Percentiles rank a stretch among this genome's conserved stretches.
These are phyloP conservation scores for Sarcophaga bullata DNA, from an alignment of 1,140 invertebrate species.

Conservation along the genomic window DNA sequence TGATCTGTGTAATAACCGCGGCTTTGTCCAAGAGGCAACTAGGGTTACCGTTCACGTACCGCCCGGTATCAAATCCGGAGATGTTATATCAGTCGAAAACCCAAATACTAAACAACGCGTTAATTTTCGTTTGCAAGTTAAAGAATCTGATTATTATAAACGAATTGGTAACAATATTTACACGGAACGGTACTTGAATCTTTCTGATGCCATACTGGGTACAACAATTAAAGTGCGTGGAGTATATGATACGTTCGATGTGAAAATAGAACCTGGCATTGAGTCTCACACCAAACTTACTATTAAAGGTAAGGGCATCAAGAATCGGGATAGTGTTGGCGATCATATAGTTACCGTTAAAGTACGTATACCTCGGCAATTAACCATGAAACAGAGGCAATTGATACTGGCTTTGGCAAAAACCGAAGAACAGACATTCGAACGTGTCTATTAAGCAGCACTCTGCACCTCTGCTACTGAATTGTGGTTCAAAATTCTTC, in stretches of 20 bases:
- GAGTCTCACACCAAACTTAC: conserved; percentile 56
- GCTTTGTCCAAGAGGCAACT: conserved; percentile 50
- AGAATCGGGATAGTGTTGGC: conserved; percentile 48
- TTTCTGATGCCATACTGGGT: conserved; percentile 58
- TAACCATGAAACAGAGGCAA: conserved; percentile 60
- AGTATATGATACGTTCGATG: conserved; percentile 54
- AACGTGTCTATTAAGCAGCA: conserved; percentile 37
- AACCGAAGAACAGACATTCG: conserved; percentile 55
- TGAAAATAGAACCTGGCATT: conserved; percentile 56
- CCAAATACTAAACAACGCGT: conserved; percentile 55
- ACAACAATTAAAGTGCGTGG: conserved; percentile 55
- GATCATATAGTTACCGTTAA: conserved; percentile 58
- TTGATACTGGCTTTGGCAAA: conserved; percentile 57
- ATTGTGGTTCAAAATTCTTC: not conserved
- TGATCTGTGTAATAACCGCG: conserved; percentile 55
- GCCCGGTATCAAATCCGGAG: conserved; percentile 55
- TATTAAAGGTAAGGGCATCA: conserved; percentile 55
- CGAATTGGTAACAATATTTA: conserved; percentile 57
- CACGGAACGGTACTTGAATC: conserved; percentile 55
- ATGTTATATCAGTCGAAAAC: conserved; percentile 54
- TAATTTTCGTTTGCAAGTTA: conserved; percentile 52
- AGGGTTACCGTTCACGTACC: conserved; percentile 54
- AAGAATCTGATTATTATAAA: conserved; percentile 53
- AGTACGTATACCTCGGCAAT: conserved; percentile 54
- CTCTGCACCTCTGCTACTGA: not conserved